A percentile compares a stretch with the other conserved stretches of the same genome.
Conservation (phyloP, 1,140 invertebrate species). For the Dryas iulia region DNA sequence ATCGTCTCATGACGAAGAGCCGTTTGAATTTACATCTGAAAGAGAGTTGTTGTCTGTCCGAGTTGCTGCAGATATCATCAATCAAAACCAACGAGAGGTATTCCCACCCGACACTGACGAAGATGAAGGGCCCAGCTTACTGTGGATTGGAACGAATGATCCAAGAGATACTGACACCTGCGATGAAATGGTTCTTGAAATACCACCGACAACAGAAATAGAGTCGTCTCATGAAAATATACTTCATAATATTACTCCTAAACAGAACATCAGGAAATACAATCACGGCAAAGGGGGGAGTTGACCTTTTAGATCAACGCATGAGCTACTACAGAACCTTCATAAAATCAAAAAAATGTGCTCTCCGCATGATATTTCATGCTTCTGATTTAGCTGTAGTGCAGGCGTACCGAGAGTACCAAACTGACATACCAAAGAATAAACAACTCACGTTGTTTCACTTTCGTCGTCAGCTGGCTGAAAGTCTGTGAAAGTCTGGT, state of each 20-base stretch:
- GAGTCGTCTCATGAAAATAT: slow-evolving; percentile 35
- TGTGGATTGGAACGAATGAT: slow-evolving; percentile 37
- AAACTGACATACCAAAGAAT: slow-evolving; percentile 30
- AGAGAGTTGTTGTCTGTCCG: slow-evolving; percentile 34
- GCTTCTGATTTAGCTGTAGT: slow-evolving; percentile 44
- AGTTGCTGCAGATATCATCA: slow-evolving; percentile 47
- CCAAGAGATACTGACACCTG: slow-evolving; percentile 28
- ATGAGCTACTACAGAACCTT: slow-evolving; percentile 37
- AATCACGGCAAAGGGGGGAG: slow-evolving; percentile 35
- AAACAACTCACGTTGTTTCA: slow-evolving; percentile 3
- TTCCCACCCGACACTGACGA: slow-evolving; percentile 36
- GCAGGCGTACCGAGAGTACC: slow-evolving; percentile 40
- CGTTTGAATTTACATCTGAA: slow-evolving; percentile 31
- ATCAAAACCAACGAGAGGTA: slow-evolving; percentile 50
- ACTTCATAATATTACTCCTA: slow-evolving; percentile 41
- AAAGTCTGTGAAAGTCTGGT: background rate
- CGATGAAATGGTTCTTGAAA: slow-evolving; percentile 28
- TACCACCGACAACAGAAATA: slow-evolving; percentile 32
- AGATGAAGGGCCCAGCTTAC: slow-evolving; percentile 39
- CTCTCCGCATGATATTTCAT: slow-evolving; percentile 46
- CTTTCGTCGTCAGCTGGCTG: background rate
- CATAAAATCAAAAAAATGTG: slow-evolving; percentile 33
- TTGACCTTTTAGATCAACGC: slow-evolving; percentile 55
- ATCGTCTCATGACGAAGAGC: slow-evolving; percentile 40
- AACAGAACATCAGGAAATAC: slow-evolving; percentile 38